Evolutionary conservation across 2,797 vertebrate genomes (phyloP), one percentile per base, ranked within the genome.

Genomic region (Anas bahamensis): DNA sequence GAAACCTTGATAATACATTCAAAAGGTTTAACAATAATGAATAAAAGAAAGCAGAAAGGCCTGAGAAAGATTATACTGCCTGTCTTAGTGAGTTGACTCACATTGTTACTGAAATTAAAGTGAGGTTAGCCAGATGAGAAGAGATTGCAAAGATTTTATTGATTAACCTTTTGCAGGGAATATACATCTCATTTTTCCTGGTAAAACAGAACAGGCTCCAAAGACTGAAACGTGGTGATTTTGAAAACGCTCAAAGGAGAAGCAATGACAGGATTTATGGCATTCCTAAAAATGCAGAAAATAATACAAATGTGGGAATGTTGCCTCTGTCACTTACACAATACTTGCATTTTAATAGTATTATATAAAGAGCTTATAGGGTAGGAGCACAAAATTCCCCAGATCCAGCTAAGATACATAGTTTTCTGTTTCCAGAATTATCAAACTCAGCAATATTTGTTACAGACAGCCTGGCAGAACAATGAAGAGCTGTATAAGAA

Each of bases 251-350:
- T 90, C 72, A 55, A 83, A 95, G 88, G 59, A 92, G 83, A 90
- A 89, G 84, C 81, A 95, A 83, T 90, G 88, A 90, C 90, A 96
- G 91, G 90, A 89, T 95, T 96, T 94, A 96, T 78, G 78, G 57
- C 82, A 52, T 95, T 93, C 65, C 72, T 94, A 33, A 94, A 95
- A 94, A 85, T 26, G 28, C 26, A 85, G 86, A 96, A 94, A 90
- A 93, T 87, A 94, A 87, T 53, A 88, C 83, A 93, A 91, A 93
- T 86, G 46, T 91, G 88, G 72, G 70, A 91, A 77, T 87, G 42
- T 87, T 93, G 37, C 64, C 55, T 86, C 83, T 83, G 69, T 95
- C 86, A 89, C 74, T 96, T 88, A 76, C 31, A 93, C n/a, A 80
- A 37, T 85, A 63, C 53, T 83, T 77, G 50, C 86, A 77, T 95